Base-by-base conservation (phyloP, 1,140 invertebrate genomes). In the Drosophila asahinai region DNA sequence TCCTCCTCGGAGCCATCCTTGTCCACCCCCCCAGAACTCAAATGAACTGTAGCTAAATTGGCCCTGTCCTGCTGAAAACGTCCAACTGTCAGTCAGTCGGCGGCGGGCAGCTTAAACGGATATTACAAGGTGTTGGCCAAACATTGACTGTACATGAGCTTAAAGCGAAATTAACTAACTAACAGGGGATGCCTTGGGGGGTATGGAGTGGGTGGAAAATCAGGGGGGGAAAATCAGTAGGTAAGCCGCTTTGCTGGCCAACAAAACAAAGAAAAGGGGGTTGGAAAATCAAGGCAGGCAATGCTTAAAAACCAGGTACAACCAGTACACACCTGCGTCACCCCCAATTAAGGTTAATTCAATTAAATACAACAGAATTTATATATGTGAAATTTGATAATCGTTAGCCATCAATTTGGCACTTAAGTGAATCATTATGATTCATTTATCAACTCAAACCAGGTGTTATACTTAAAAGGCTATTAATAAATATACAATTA, bases 121-220 rank as follows among this genome's bases (percentile, higher is more conserved):
- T 91, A 91, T 92, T 92, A 87, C 86, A 92, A 92, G 86, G 83
- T 90, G 90, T 90, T 92, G 86, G 71, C 77, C 81, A 92, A 92
- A 92, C 91, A 92, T 92, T 92, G 90, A 92, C 90, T 78, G 81
- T 87, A 92, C 91, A 92, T 92, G 90, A 82, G 76, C 83, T 84
- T 92, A 92, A 91, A 84, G 84, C 81, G 14, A 89, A 89, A 89
- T 89, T 83, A 83, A 89, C 78, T 63, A 83, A 77, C 70, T 68
- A 72, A 79, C 80, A 38, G 55, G 38, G 38, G 40, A 9, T 17
- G 15, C 12, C 8, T 4, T 30, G 4, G 25, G 40, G 17, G 7
- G 27, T 0, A 27, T n/a, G 27, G n/a, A n/a, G 14, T 17, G 5
- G 5, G 2, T 3, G 19, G n/a, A 33, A 19, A 17, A 7, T 19